These are phyloP conservation scores for Folsomia candida DNA, from an alignment of 2,888 invertebrate species.

Conservation along the genomic window DNA sequence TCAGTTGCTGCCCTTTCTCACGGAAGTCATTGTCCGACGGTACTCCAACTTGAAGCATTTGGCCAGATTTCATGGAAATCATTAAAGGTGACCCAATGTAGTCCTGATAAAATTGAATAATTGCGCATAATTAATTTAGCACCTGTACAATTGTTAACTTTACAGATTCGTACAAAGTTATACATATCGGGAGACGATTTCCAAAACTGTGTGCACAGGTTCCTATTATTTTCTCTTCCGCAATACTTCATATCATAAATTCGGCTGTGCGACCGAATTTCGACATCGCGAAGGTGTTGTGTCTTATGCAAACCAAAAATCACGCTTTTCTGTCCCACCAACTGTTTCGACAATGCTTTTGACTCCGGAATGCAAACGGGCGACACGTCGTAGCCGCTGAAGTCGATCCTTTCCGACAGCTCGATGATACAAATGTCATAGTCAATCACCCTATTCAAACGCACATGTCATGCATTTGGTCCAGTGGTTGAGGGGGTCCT, in stretches of 20 bases:
- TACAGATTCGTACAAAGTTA: no score
- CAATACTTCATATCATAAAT: not conserved
- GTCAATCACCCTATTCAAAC: not conserved
- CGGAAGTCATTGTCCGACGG: not conserved
- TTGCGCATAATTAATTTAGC: no score
- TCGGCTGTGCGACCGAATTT: no score
- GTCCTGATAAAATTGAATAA: no score
- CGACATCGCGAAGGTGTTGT: not conserved
- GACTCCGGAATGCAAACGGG: not conserved
- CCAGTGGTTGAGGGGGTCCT: no score
- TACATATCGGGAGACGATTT: no score
- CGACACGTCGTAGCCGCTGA: not conserved
- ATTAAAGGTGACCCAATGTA: not conserved
- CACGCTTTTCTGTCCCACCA: not conserved
- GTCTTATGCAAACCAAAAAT: not conserved
- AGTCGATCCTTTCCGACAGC: not conserved
- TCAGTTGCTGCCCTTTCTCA: not conserved
- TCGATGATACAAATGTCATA: not conserved
- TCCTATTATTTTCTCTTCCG: not conserved
- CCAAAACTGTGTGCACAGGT: not conserved
- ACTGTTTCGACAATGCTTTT: not conserved
- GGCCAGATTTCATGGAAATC: constrained; percentile 1
- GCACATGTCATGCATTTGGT: no score
- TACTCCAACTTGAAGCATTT: not conserved
- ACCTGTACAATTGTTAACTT: no score